A percentile compares a stretch with the other conserved stretches of the same genome.
These are phyloP conservation scores for Chelonia mydas DNA, from an alignment of 2,797 vertebrate genomes.

Conservation along the genomic window DNA sequence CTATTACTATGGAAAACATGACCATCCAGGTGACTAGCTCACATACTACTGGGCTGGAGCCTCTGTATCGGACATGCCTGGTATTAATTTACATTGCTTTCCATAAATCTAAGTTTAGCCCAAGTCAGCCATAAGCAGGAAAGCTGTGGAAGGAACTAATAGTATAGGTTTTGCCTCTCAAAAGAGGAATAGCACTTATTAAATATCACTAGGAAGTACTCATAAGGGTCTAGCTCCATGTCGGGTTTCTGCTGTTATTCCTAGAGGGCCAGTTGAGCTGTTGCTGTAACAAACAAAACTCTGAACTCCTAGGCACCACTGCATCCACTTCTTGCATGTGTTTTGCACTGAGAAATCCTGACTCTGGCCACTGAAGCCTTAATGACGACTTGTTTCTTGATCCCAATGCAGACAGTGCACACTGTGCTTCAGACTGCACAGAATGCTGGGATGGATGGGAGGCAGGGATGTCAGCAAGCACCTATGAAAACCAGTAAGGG, in stretches of 20 bases:
- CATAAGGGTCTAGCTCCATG: conserved; percentile 8
- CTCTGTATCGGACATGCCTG: neutral
- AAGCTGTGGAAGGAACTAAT: conserved; percentile 58
- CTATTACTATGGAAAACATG: neutral
- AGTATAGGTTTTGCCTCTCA: conserved; percentile 29
- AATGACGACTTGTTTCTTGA: conserved; percentile 54
- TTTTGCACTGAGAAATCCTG: conserved; percentile 48
- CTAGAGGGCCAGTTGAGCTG: conserved; percentile 38
- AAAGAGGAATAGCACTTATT: conserved; percentile 9
- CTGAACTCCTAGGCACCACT: conserved; percentile 61
- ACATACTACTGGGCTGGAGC: neutral
- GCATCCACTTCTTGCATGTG: conserved; percentile 48
- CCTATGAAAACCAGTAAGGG: conserved; percentile 73
- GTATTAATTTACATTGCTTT: conserved; percentile 31
- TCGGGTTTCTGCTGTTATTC: conserved; percentile 19
- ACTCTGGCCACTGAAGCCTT: conserved; percentile 65
- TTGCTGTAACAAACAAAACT: conserved; percentile 51
- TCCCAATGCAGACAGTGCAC: conserved; percentile 50
- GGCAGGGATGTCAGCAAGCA: conserved; percentile 69
- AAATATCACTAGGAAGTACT: conserved; percentile 43
- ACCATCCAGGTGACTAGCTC: neutral
- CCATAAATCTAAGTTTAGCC: conserved; percentile 66
- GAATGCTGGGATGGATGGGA: conserved; percentile 71
- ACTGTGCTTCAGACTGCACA: conserved; percentile 61
- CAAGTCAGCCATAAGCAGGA: conserved; percentile 56